Evolutionary conservation across 2,888 invertebrate species (phyloP).

Genomic region (Stictocephala bisonia): DNA sequence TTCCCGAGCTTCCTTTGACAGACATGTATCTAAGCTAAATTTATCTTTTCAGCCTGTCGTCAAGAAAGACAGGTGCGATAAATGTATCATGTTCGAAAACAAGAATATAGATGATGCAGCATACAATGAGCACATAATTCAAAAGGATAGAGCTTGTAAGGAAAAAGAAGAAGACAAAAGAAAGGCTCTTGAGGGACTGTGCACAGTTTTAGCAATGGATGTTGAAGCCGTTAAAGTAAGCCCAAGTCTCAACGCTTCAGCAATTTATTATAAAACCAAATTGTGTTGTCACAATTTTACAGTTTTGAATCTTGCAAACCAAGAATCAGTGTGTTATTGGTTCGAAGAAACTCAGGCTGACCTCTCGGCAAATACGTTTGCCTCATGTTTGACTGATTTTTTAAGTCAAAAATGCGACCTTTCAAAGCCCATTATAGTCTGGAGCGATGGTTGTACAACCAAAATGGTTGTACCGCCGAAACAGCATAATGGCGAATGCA

Average conservation of each 20-base stretch:
- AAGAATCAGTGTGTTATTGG: constrained; percentile 27
- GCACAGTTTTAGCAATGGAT: neutral
- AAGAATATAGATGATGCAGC: constrained; percentile 47
- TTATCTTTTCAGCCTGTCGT: constrained; percentile 30
- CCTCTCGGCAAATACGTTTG: constrained; percentile 53
- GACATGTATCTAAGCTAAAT: neutral
- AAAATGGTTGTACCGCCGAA: constrained; percentile 61
- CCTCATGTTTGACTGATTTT: constrained; percentile 52
- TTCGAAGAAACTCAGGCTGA: constrained; percentile 56
- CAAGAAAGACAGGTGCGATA: constrained; percentile 53
- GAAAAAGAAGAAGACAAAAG: constrained; percentile 48
- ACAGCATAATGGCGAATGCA: constrained; percentile 59
- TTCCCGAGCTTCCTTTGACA: constrained; percentile 6
- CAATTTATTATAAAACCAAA: constrained; percentile 38
- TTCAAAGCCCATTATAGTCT: constrained; percentile 56
- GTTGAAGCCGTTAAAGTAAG: constrained; percentile 20
- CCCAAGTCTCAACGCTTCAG: constrained; percentile 17
- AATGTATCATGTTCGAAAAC: constrained; percentile 45
- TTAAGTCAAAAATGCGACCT: constrained; percentile 48
- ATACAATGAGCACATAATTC: constrained; percentile 43
- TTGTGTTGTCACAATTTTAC: constrained; percentile 37
- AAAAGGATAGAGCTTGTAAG: constrained; percentile 47
- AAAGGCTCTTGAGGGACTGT: too few relatives aligned
- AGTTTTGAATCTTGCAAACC: constrained; percentile 4
- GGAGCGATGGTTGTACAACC: constrained; percentile 58